Base-by-base conservation (phyloP, 2,888 invertebrate species). In the Oscheius onirici region DNA sequence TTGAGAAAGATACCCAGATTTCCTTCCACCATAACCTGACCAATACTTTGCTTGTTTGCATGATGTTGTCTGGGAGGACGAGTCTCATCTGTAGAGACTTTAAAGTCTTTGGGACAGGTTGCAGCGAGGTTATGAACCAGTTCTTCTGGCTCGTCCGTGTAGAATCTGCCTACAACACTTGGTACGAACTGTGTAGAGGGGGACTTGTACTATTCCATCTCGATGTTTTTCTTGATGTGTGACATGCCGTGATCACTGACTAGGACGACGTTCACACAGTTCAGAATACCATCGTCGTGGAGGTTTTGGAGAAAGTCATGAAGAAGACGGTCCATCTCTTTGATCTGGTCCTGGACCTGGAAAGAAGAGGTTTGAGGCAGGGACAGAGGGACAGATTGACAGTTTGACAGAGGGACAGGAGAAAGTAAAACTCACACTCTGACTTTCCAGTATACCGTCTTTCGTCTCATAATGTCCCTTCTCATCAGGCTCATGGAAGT, bases 401-500 rank as follows among this genome's bases (percentile, higher is more conserved):
- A n/a, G n/a, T n/a, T n/a, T n/a, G n/a, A n/a, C 43, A 43, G 10
- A 11, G 43, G 43, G 15, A 43, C 8, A 8, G 43, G 13, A 13
- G 43, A 11, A 43, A 43, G 13, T 11, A 11, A 43, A 43, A 43
- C 22, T 17, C 5, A 40, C 58, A n/a, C 17, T 34, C 17, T 40
- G 26, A 11, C 17, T 40, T n/a, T 20, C 13, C 15, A 73, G 69
- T 28, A 80, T 69, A 17, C 69, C 66, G 49, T 79, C 75, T 11
- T 55, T 71, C n/a, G 69, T 77, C n/a, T n/a, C n/a, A 44, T 77
- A 74, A 52, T 85, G 85, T 3, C 83, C 84, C 15, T 80, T 76
- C 26, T 61, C 70, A 71, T 85, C 85, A 17, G 84, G 84, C 58
- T 85, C 82, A 63, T 83, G 81, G 41, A 84, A 74, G 69, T 85